phyloP scores from a whole-genome alignment of 1,140 invertebrate species.

The Rhizoglyphus robini region DNA sequence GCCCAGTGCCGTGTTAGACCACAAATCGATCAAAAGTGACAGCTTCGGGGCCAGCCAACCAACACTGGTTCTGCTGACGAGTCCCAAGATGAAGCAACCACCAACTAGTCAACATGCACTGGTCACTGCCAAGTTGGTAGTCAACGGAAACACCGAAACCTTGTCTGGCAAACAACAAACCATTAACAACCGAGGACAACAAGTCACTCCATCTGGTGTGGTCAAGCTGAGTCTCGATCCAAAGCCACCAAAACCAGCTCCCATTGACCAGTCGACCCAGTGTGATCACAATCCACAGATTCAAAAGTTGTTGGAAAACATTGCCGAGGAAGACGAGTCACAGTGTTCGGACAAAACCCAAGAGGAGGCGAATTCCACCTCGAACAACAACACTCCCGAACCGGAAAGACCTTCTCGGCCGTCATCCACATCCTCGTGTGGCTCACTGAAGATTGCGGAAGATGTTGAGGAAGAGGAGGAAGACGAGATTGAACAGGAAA shows the following conservation, averaged over 20 bases:
- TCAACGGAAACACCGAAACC: background rate
- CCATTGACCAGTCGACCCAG: background rate
- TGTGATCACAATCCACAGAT: background rate
- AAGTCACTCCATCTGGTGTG: background rate
- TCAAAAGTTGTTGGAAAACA: background rate
- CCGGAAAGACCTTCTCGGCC: background rate
- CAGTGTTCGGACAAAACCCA: too few relatives aligned
- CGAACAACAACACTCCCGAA: background rate
- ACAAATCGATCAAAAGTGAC: conserved; percentile 1
- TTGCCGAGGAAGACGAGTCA: background rate
- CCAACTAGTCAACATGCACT: background rate
- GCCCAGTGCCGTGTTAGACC: background rate
- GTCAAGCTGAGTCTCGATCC: background rate
- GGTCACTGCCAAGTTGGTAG: background rate
- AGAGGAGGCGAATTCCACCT: too few relatives aligned
- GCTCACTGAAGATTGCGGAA: conserved; percentile 10
- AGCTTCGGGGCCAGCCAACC: too few relatives aligned
- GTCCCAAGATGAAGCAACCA: background rate
- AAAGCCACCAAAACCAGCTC: background rate
- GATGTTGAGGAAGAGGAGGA: conserved; percentile 3
- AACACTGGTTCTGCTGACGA: background rate
- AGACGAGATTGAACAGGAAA: background rate
- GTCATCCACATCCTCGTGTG: conserved; percentile 3
- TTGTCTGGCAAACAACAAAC: background rate
- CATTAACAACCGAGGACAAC: background rate